These are phyloP conservation scores for Gymnogyps californianus DNA, from an alignment of 2,113 vertebrate genomes.

Conservation along the genomic window DNA sequence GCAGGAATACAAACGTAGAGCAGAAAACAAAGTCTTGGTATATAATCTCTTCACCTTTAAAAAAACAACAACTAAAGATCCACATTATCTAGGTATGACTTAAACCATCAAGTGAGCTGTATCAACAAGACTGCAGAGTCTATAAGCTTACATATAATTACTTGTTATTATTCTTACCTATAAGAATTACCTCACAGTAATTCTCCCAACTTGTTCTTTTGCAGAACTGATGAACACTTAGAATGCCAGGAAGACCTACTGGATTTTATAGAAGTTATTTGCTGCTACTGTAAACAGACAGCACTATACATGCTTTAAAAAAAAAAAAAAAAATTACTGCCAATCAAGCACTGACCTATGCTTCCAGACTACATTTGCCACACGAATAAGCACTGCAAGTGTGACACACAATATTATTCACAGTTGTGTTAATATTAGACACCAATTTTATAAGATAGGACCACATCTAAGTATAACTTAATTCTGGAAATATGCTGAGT, in stretches of 20 bases:
- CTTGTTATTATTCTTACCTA: background rate
- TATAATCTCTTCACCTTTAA: background rate
- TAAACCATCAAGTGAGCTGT: background rate
- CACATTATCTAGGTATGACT: background rate
- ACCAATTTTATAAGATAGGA: background rate
- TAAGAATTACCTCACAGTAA: background rate
- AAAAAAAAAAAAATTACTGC: background rate
- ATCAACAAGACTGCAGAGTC: background rate
- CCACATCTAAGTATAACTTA: background rate
- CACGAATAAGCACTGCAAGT: accelerated
- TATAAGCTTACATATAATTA: background rate
- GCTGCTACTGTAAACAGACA: background rate
- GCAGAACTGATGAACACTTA: background rate
- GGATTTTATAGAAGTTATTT: background rate
- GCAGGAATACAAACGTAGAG: background rate
- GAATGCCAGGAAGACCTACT: background rate
- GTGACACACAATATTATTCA: background rate
- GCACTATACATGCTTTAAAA: background rate
- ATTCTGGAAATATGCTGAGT: background rate
- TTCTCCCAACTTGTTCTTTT: background rate
- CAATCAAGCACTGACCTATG: background rate
- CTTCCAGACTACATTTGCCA: background rate
- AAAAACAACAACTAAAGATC: background rate
- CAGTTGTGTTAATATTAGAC: background rate
- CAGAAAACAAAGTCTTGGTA: background rate